These are phyloP conservation scores for Hemicrepidius hirtus DNA, from an alignment of 2,888 invertebrate species.

Conservation along the genomic window DNA sequence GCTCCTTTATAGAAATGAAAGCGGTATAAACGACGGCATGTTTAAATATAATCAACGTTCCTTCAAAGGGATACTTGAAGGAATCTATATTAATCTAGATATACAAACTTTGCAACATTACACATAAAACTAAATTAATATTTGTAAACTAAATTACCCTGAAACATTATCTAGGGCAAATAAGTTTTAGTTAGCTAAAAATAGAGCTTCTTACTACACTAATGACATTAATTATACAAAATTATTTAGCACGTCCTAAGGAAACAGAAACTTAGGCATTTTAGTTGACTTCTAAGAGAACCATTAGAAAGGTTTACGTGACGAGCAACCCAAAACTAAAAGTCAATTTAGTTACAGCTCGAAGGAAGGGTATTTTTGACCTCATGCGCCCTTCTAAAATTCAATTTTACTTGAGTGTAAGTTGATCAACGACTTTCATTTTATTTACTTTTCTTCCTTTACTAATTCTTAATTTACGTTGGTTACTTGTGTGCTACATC, in stretches of 20 bases:
- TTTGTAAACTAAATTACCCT: too few species aligned
- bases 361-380: slow-evolving; percentile 49
- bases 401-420: slow-evolving; percentile 48
- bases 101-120: too few species aligned
- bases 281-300: slow-evolving; percentile 49
- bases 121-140: too few species aligned
- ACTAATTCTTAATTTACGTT: slow-evolving; percentile 42
- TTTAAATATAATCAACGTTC: too few species aligned
- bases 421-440: slow-evolving; percentile 47
- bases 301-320: slow-evolving; percentile 51
- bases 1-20: too few species aligned
- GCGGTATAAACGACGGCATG: too few species aligned
- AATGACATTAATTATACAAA: slow-evolving; percentile 28
- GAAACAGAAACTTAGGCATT: slow-evolving; percentile 42
- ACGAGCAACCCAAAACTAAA: slow-evolving; percentile 50
- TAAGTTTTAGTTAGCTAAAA: not conserved
- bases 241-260: slow-evolving; percentile 33
- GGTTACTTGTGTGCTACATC: slow-evolving; percentile 26
- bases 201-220: not conserved
- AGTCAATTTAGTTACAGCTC: slow-evolving; percentile 51
- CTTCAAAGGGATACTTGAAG: too few species aligned
- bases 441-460: slow-evolving; percentile 46
- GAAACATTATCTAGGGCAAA: not conserved
- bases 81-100: too few species aligned
- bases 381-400: slow-evolving; percentile 47